Conservation (phyloP, 1,140 invertebrate genomes). For the Drosophila carrolli region DNA sequence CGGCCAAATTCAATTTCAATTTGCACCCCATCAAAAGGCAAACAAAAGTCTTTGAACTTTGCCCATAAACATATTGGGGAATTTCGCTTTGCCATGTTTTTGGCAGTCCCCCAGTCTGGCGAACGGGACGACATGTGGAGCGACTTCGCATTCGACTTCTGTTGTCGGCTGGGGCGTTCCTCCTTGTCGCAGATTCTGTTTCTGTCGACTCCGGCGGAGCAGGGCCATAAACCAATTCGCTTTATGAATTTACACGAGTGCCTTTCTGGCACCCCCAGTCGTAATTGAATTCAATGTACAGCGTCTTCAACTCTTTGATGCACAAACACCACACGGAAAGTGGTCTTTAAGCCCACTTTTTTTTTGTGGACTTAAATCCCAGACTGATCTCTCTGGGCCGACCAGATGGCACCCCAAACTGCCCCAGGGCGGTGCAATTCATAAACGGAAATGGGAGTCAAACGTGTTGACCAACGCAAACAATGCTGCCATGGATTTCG, state of each 20-base stretch:
- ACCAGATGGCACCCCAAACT: constrained; percentile 4
- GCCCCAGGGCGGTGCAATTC: constrained; percentile 42
- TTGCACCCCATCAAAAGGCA: constrained; percentile 79
- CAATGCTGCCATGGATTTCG: constrained; percentile 53
- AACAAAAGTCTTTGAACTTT: constrained; percentile 82
- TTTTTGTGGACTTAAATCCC: not conserved
- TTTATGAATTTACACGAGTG: constrained; percentile 46
- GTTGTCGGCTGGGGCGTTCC: constrained; percentile 59
- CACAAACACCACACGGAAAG: not conserved
- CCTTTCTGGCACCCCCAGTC: constrained; percentile 47
- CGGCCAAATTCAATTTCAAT: constrained; percentile 75
- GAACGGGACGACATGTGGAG: constrained; percentile 64
- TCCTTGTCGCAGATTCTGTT: constrained; percentile 41
- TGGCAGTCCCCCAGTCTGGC: constrained; percentile 53
- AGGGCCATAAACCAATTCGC: constrained; percentile 45
- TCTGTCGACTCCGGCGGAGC: constrained; percentile 11
- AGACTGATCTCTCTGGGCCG: constrained; percentile 14
- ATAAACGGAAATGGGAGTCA: constrained; percentile 69
- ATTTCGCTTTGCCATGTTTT: constrained; percentile 29
- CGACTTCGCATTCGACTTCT: constrained; percentile 18
- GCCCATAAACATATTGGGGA: constrained; percentile 70
- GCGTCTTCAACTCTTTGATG: constrained; percentile 29
- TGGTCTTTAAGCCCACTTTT: not conserved
- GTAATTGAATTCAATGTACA: constrained; percentile 70
- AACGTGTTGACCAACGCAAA: constrained; percentile 68